Evolutionary conservation across 2,888 invertebrate genomes (phyloP), one percentile per base, ranked within the genome.

Genomic region (Drosophila macrospina): DNA sequence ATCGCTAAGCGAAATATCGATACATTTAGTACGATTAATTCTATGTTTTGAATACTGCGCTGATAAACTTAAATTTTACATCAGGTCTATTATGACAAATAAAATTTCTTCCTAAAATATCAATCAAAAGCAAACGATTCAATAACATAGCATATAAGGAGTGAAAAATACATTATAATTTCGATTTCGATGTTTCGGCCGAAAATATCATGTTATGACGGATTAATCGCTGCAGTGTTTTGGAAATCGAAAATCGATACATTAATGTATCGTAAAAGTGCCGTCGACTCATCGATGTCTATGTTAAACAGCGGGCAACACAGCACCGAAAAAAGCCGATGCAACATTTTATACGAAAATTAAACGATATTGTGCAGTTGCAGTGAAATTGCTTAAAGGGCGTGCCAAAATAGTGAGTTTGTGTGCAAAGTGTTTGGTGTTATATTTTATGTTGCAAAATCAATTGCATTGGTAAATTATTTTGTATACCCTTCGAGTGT

Each of bases 271-370:
- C 55, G 39, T 5, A 16, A 37, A 37, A 20, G 20, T 20, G 42
- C 32, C 54, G 69, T 73, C 76, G 64, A 60, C 51, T 52, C 60
- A 74, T 74, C 73, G 76, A 70, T 74, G 77, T 64, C 69, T 75
- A 64, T 60, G 71, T 64, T 72, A 42, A 74, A 67, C 67, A 78
- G 78, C 78, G 74, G 74, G 74, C 52, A 67, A 78, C 67, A 63
- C 55, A 73, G 74, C 78, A 73, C 62, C 78, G 74, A 75, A 78
- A 78, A 78, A 75, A 73, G 75, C 78, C 75, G 78, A 75, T 75
- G 74, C 78, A 78, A 75, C 42, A 68, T 78, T 68, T 73, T 41
- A 60, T 57, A 64, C 63, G 45, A 78, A 62, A 68, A 51, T 41
- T 57, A 61, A 61, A 64, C 50, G 16, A 57, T 51, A 57, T 75